Conservation (phyloP, 1,140 invertebrate species). For the Aphaenogaster ashmeadi region DNA sequence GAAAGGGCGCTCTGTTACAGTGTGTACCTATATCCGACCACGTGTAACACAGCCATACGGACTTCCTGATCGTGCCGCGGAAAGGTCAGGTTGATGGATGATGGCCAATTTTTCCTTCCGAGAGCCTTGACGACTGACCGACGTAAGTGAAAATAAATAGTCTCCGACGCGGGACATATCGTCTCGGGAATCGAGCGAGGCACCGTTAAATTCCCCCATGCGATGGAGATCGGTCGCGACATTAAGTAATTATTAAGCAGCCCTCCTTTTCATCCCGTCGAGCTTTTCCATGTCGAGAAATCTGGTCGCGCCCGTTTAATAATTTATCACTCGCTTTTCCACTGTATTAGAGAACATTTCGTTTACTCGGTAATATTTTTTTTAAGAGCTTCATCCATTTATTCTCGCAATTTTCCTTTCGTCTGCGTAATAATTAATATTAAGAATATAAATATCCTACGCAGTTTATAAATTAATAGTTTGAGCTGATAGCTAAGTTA, state of each 20-base stretch:
- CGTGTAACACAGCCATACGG: conserved; percentile 25
- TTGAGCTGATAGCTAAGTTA: neutral
- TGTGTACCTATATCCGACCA: conserved; percentile 36
- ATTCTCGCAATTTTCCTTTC: conserved; percentile 17
- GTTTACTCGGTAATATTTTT: conserved; percentile 16
- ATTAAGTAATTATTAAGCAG: conserved; percentile 51
- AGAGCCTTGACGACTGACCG: conserved; percentile 47
- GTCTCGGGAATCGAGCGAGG: conserved; percentile 30
- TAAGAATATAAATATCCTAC: neutral
- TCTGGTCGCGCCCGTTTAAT: neutral
- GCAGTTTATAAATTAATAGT: conserved; percentile 38
- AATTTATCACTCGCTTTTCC: conserved; percentile 36
- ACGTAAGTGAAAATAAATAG: conserved; percentile 71
- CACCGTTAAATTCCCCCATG: conserved; percentile 34
- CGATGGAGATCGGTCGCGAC: conserved; percentile 43
- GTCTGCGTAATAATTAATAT: conserved; percentile 50
- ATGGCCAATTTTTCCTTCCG: conserved; percentile 12
- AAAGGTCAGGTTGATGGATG: conserved; percentile 66
- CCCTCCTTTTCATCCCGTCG: neutral
- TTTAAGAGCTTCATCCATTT: neutral
- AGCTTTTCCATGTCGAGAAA: neutral
- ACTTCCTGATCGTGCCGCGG: conserved; percentile 43
- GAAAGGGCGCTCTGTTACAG: conserved; percentile 4
- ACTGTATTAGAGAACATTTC: conserved; percentile 1
- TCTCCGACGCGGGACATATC: conserved; percentile 33